Evolutionary conservation across 1,140 invertebrate genomes (phyloP).

Genomic region (Drosophila tropicalis): DNA sequence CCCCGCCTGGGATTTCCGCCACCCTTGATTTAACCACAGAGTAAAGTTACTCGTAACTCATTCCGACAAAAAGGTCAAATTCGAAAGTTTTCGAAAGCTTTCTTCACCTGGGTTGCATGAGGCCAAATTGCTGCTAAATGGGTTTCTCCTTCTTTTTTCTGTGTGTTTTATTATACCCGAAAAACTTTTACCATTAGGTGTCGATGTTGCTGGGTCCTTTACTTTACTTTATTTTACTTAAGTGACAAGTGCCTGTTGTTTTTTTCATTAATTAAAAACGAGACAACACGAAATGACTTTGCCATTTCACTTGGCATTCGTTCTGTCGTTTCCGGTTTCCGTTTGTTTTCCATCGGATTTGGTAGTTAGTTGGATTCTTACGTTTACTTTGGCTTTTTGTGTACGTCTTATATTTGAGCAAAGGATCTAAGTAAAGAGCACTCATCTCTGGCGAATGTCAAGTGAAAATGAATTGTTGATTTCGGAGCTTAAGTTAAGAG

Average conservation of each 20-base stretch:
- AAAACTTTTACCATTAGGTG: conserved; percentile 48
- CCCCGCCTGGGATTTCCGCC: background rate
- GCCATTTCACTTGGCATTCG: conserved; percentile 34
- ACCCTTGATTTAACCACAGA: background rate
- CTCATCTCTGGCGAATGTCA: conserved; percentile 36
- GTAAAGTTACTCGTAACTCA: conserved; percentile 22
- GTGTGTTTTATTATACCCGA: conserved; percentile 15
- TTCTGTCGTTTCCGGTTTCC: background rate
- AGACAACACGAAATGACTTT: conserved; percentile 10
- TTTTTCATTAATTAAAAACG: conserved; percentile 70
- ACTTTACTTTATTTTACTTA: conserved; percentile 31
- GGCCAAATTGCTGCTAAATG: conserved; percentile 50
- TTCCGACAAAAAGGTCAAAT: conserved; percentile 55
- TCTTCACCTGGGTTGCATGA: conserved; percentile 58
- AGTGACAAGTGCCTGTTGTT: conserved; percentile 43
- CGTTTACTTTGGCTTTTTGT: conserved; percentile 5
- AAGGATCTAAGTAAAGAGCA: conserved; percentile 29
- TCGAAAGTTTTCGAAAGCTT: conserved; percentile 65
- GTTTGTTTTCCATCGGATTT: conserved; percentile 16
- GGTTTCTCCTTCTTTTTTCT: background rate
- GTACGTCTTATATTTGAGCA: conserved; percentile 1
- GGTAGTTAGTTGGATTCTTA: conserved; percentile 8
- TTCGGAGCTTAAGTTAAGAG: conserved; percentile 10
- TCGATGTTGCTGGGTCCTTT: conserved; percentile 6
- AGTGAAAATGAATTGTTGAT: conserved; percentile 49